Conservation (phyloP, 2,113 vertebrate species). For the Asarcornis scutulata region DNA sequence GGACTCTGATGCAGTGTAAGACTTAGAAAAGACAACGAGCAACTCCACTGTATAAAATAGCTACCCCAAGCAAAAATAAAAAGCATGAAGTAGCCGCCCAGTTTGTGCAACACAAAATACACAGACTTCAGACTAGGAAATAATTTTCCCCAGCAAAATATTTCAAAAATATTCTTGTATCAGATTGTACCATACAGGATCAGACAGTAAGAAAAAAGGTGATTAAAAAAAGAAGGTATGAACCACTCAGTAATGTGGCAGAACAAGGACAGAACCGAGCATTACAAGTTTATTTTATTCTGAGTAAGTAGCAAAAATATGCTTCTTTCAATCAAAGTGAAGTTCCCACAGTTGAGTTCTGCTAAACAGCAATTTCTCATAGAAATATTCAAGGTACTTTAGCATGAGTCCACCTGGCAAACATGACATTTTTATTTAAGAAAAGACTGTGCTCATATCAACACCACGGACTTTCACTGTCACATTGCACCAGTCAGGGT, state of each 20-base stretch:
- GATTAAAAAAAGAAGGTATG: background rate
- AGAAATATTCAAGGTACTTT: background rate
- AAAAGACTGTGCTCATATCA: background rate
- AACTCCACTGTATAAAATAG: accelerated
- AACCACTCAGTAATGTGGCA: background rate
- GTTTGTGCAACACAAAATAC: background rate
- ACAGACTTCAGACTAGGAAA: background rate
- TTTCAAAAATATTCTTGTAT: background rate
- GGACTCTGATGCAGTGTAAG: background rate
- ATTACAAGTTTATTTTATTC: background rate
- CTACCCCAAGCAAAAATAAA: background rate
- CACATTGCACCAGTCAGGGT: background rate
- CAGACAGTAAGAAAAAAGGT: background rate
- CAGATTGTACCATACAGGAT: background rate
- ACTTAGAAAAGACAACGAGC: accelerated
- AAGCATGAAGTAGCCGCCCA: background rate
- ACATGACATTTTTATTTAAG: background rate
- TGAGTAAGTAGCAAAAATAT: background rate
- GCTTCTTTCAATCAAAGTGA: background rate
- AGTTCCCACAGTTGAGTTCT: background rate
- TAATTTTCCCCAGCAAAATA: background rate
- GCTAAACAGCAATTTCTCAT: background rate
- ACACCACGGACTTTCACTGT: background rate
- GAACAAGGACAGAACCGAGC: background rate
- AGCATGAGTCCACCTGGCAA: background rate